Evolutionary conservation across 2,888 invertebrate species (phyloP).

Genomic region (Zhengitettix transpicula): DNA sequence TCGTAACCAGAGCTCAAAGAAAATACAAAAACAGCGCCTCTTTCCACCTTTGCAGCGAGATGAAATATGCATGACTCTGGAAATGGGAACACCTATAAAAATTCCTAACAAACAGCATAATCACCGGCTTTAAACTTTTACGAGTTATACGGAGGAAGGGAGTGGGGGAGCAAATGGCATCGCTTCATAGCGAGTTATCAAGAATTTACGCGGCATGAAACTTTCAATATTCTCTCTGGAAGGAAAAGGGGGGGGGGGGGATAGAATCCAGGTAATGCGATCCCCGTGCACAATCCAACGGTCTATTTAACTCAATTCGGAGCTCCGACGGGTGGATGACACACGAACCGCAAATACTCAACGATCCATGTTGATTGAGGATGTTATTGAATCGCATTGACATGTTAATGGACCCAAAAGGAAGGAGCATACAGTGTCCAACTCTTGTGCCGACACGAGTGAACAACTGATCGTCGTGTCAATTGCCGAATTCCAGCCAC

Average conservation of each 20-base stretch:
- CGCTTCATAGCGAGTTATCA: slow-evolving; percentile 5
- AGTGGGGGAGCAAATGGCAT: slow-evolving; percentile 1
- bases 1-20: not conserved
- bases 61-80: slow-evolving; percentile 8
- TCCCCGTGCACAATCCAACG: not conserved
- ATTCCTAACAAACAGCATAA: slow-evolving; percentile 10
- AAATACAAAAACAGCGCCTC: not conserved
- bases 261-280: not conserved
- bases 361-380: too few species aligned
- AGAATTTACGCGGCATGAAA: slow-evolving; percentile 4
- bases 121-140: slow-evolving; percentile 9
- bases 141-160: slow-evolving; percentile 3
- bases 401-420: too few species aligned
- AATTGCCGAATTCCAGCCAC: too few species aligned
- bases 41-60: not conserved
- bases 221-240: slow-evolving; percentile 3
- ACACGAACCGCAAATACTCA: too few species aligned
- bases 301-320: too few species aligned
- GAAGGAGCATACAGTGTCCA: too few species aligned
- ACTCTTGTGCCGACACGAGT: too few species aligned
- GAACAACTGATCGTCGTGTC: too few species aligned
- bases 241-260: not conserved
- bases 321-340: too few species aligned
- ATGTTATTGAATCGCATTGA: too few species aligned
- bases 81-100: slow-evolving; percentile 7